Evolutionary conservation across 2,888 invertebrate species (phyloP), one percentile per base, ranked within the genome.

Genomic region (Cataglyphis cursor): DNA sequence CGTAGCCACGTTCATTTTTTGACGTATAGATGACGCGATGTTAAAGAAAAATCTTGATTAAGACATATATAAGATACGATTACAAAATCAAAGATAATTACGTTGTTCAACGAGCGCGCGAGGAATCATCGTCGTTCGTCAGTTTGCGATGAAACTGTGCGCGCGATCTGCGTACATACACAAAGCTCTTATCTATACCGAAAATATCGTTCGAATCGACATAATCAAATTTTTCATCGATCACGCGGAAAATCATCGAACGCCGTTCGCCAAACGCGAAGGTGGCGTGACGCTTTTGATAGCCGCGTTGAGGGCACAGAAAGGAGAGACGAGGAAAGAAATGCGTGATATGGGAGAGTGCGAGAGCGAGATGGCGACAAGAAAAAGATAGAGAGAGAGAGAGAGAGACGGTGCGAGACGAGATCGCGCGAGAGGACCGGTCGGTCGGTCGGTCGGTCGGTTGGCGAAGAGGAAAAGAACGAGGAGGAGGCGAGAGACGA

Each of bases 251-350:
- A 35, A 35, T 59, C 59, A n/a, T 54, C 75, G n/a, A n/a, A 18
- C 12, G 48, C 35, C 31, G 18, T 51, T 65, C 65, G 68, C 10
- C 41, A 59, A 57, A 78, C 44, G 59, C 18, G 68, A 78, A 78
- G 78, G 78, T 68, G 70, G 59, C 44, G 78, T 70, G 35, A 59
- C 70, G 78, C 78, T 70, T 80, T 80, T 18, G 78, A 80, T 80
- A 70, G 59, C 44, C 70, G 70, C 21, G 41, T 8, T 6, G n/a
- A 15, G 18, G 38, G 9, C 4, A 0, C 18, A 6, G 6, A 6
- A 48, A 18, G 21, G n/a, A 35, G 18, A 9, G 9, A 31, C 31
- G 44, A 48, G 44, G 61, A 24, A 61, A 35, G 44, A 76, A 54
- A 57, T 41, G 41, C 41, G 66, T 57, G 76, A 78, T 78, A 31